Evolutionary conservation across 2,113 vertebrate species (phyloP).

Genomic region (Hyaena hyaena): DNA sequence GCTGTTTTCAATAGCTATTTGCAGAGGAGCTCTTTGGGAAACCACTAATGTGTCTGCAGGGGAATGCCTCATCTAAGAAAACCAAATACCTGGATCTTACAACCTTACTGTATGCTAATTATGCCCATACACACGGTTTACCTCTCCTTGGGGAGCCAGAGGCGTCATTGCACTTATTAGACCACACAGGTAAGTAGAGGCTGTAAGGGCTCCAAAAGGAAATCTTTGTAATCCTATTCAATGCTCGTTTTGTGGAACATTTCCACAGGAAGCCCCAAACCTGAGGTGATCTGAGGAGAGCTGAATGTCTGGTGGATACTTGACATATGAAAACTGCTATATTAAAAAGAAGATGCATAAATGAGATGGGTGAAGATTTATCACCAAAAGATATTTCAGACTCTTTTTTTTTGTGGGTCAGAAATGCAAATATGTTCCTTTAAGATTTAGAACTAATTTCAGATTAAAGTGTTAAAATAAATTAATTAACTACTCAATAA

Average conservation of each 20-base stretch:
- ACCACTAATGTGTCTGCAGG: background rate
- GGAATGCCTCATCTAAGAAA: background rate
- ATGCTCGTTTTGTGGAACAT: background rate
- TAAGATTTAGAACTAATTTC: background rate
- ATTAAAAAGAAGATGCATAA: background rate
- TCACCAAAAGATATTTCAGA: background rate
- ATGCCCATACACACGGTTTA: background rate
- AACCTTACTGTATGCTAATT: background rate
- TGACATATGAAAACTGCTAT: background rate
- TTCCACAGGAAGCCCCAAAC: background rate
- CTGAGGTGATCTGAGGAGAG: background rate
- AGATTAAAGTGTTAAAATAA: slow-evolving; percentile 21
- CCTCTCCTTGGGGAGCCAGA: background rate
- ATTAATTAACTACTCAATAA: slow-evolving; percentile 20
- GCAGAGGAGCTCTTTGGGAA: slow-evolving; percentile 43
- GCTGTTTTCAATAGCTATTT: background rate
- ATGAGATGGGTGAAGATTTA: background rate
- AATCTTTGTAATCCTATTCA: background rate
- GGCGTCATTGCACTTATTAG: background rate
- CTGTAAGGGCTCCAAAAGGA: background rate
- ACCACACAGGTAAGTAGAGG: background rate
- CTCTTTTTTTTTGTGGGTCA: background rate
- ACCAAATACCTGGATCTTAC: background rate
- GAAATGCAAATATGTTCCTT: background rate
- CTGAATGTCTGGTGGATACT: background rate